phyloP scores from a whole-genome alignment of 2,888 invertebrate species.

The Dione juno region DNA sequence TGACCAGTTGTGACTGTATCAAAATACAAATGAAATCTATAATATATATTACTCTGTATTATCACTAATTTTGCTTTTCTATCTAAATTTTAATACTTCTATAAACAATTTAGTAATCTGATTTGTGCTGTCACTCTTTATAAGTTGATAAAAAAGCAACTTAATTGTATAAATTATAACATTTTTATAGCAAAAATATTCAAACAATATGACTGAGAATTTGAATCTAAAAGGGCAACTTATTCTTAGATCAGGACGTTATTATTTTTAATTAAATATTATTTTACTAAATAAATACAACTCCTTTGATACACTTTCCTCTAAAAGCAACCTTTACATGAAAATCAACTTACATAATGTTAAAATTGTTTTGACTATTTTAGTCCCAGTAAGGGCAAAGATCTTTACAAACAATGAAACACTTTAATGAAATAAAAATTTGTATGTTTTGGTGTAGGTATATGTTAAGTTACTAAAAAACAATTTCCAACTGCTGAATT shows the following conservation, averaged over 20 bases:
- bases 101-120: too few species aligned
- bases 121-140: too few species aligned
- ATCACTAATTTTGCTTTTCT: too few species aligned
- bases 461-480: too few species aligned
- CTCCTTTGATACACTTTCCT: not conserved
- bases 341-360: slow-evolving; percentile 21
- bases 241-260: not conserved
- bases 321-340: not conserved
- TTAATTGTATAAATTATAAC: too few species aligned
- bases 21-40: not conserved
- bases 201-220: too few species aligned
- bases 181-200: too few species aligned
- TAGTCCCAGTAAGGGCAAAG: slow-evolving; percentile 24
- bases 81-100: too few species aligned
- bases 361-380: slow-evolving; percentile 34
- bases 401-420: slow-evolving; percentile 27
- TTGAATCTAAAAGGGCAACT: not conserved
- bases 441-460: slow-evolving; percentile 3
- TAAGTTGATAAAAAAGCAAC: too few species aligned
- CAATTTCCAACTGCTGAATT: too few species aligned
- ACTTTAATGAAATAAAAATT: slow-evolving; percentile 16
- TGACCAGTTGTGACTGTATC: not conserved
- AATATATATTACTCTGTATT: too few species aligned
- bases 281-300: not conserved
- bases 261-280: not conserved